phyloP scores from a whole-genome alignment of 1,140 invertebrate species.

The Drosophila novamexicana region DNA sequence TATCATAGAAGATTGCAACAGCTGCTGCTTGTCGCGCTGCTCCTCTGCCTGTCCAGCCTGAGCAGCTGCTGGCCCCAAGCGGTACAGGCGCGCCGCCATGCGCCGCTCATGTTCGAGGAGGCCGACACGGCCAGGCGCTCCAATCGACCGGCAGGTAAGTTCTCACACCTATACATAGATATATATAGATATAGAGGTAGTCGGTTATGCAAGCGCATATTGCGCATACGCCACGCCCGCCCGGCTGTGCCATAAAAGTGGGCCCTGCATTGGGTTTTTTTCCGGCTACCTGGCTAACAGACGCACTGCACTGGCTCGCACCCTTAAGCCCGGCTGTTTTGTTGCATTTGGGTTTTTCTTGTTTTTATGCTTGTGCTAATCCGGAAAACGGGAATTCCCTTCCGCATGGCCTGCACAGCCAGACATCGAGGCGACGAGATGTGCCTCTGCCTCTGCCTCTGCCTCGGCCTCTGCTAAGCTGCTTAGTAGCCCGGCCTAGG shows the following conservation, averaged over 20 bases:
- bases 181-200: background rate
- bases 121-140: slow-evolving; percentile 72
- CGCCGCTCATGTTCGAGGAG: slow-evolving; percentile 79
- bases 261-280: background rate
- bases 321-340: slow-evolving; percentile 56
- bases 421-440: background rate
- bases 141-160: slow-evolving; percentile 82
- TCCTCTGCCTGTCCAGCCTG: slow-evolving; percentile 49
- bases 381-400: slow-evolving; percentile 81
- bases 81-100: slow-evolving; percentile 72
- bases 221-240: slow-evolving; percentile 38
- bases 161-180: too few relatives aligned
- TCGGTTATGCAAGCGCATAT: slow-evolving; percentile 7
- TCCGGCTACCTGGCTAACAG: background rate
- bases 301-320: slow-evolving; percentile 53
- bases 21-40: slow-evolving; percentile 67
- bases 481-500: slow-evolving; percentile 12
- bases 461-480: slow-evolving; percentile 23
- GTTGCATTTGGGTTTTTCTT: slow-evolving; percentile 35
- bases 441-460: background rate
- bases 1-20: slow-evolving; percentile 50
- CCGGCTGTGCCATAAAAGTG: slow-evolving; percentile 5
- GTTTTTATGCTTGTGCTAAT: slow-evolving; percentile 61
- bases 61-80: slow-evolving; percentile 34
- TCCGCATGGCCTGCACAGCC: slow-evolving; percentile 36